Evolutionary conservation across 53 echinoderm and acorn worm genomes (phyloP).

Genomic region (Antedon mediterranea): DNA sequence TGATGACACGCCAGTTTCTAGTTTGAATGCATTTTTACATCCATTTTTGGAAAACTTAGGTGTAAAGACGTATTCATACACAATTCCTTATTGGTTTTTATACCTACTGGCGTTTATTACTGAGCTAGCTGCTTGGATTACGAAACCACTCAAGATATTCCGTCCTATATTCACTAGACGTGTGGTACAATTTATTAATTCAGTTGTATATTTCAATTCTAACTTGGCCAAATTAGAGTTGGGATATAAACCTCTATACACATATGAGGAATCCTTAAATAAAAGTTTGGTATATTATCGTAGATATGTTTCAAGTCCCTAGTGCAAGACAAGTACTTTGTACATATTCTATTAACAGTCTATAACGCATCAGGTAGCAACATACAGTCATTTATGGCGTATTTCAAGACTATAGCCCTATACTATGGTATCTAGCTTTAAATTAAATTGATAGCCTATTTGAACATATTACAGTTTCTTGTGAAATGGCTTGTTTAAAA

Average conservation of each 20-base stretch:
- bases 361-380: too few relatives aligned
- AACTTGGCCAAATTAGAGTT: constrained; percentile 12
- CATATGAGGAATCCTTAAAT: constrained; percentile 23
- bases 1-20: constrained; percentile 39
- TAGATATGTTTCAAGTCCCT: background rate
- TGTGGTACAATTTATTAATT: constrained; percentile 12
- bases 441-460: too few relatives aligned
- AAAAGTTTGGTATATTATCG: constrained; percentile 27
- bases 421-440: too few relatives aligned
- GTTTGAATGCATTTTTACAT: constrained; percentile 19
- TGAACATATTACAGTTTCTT: too few relatives aligned
- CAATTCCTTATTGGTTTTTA: constrained; percentile 36
- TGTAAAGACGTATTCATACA: constrained; percentile 5
- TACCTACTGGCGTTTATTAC: constrained; percentile 24
- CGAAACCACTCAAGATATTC: constrained; percentile 17
- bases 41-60: constrained; percentile 23
- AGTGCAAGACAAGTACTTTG: too few relatives aligned
- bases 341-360: too few relatives aligned
- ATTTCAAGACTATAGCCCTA: too few relatives aligned
- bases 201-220: constrained; percentile 22
- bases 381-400: too few relatives aligned
- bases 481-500: too few relatives aligned
- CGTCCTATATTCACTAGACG: constrained; percentile 11
- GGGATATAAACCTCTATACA: constrained; percentile 36
- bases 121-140: constrained; percentile 25